Evolutionary conservation across 2,113 vertebrate species (phyloP).

Genomic region (Lepisosteus oculatus): DNA sequence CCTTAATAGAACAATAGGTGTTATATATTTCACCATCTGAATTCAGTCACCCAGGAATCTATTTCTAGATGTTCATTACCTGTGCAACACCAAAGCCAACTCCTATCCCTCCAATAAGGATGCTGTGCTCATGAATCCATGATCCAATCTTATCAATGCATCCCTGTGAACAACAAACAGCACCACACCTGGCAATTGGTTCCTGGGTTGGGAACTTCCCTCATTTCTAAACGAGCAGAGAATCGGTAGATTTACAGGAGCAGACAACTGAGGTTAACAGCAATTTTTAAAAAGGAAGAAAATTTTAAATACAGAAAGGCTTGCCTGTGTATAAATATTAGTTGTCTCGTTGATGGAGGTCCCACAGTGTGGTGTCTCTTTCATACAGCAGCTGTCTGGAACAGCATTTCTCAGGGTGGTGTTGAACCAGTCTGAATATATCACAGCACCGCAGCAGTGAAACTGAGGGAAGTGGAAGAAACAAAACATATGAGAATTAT

Average conservation of each 20-base stretch:
- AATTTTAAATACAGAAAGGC: not conserved
- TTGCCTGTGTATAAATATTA: not conserved
- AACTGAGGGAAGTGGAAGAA: conserved; percentile 23
- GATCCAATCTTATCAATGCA: not conserved
- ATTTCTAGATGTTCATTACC: conserved; percentile 4
- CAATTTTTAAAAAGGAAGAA: too few relatives aligned
- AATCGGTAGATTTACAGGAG: too few relatives aligned
- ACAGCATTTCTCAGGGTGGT: conserved; percentile 20
- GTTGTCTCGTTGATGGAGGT: not conserved
- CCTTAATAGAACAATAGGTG: too few relatives aligned
- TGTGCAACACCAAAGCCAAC: conserved; percentile 20
- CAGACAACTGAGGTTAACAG: too few relatives aligned
- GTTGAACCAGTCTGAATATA: conserved; percentile 29
- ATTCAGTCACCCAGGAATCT: not conserved
- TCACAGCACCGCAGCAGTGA: conserved; percentile 21
- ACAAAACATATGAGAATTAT: not conserved
- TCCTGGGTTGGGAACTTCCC: too few relatives aligned
- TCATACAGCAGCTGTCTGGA: conserved; percentile 39
- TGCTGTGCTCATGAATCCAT: conserved; percentile 26
- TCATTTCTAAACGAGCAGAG: too few relatives aligned
- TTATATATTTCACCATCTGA: not conserved
- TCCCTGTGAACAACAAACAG: not conserved
- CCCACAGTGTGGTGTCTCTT: not conserved
- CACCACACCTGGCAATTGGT: too few relatives aligned
- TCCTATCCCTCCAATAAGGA: conserved; percentile 14